phyloP scores from a whole-genome alignment of 1,140 invertebrate species.

The Triops cancriformis region DNA sequence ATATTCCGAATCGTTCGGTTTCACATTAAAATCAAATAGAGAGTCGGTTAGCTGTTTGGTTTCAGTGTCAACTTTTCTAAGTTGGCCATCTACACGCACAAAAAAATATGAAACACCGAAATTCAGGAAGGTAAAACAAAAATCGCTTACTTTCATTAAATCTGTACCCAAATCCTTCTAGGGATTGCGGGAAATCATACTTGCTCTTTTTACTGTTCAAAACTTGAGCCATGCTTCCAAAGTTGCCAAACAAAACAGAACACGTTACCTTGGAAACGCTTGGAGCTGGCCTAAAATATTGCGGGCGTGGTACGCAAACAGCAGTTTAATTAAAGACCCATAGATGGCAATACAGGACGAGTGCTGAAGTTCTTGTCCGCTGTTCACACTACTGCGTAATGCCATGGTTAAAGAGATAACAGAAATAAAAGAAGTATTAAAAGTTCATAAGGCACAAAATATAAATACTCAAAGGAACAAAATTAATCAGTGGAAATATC shows the following conservation, averaged over 20 bases:
- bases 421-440: no score
- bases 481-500: no score
- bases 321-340: no score
- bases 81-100: slow-evolving; percentile 47
- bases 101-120: no score
- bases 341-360: no score
- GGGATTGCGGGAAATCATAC: slow-evolving; percentile 7
- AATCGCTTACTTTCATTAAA: slow-evolving; percentile 22
- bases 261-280: not conserved
- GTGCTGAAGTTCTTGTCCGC: no score
- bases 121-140: not conserved
- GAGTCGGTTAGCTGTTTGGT: slow-evolving; percentile 44
- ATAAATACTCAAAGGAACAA: no score
- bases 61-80: slow-evolving; percentile 46
- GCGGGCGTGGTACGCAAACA: no score
- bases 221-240: not conserved
- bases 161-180: slow-evolving; percentile 20
- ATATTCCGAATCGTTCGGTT: slow-evolving; percentile 46
- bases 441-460: no score
- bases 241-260: slow-evolving; percentile 1
- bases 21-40: slow-evolving; percentile 53
- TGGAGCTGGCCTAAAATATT: no score
- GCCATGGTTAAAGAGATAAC: no score
- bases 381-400: no score
- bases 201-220: not conserved